Conservation (phyloP, 2,113 vertebrate species). For the Ptyas mucosa region DNA sequence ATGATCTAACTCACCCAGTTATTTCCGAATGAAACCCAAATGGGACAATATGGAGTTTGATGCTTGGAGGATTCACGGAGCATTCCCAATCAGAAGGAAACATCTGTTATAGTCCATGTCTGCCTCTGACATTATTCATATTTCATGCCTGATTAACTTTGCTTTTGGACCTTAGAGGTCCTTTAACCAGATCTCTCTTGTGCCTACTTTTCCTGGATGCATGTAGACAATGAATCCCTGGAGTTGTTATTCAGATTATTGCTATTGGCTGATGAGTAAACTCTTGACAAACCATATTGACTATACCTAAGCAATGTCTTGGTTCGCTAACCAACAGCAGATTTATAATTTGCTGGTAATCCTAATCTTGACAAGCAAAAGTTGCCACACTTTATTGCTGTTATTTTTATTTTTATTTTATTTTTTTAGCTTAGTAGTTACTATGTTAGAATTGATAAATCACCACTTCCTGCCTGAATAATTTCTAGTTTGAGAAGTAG, state of each 20-base stretch:
- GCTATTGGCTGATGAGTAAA: neutral
- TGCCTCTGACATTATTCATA: neutral
- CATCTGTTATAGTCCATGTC: neutral
- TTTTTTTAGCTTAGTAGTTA: neutral
- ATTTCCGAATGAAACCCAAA: neutral
- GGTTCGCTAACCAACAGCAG: neutral
- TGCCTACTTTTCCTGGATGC: neutral
- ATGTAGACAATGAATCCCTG: neutral
- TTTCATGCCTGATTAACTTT: neutral
- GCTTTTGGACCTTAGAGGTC: neutral
- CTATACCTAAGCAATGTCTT: neutral
- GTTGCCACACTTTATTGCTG: neutral
- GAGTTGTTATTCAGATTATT: neutral
- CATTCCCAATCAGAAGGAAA: neutral
- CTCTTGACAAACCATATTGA: neutral
- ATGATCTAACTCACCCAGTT: neutral
- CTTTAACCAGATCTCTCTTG: neutral
- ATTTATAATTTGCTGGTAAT: neutral
- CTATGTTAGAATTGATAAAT: neutral
- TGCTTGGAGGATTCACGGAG: neutral
- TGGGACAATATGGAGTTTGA: neutral
- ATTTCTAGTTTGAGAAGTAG: fast-evolving
- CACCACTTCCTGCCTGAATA: neutral
- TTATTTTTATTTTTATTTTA: neutral
- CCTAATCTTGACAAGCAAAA: neutral